phyloP scores from a whole-genome alignment of 2,888 invertebrate species.

The Drosophila nigricruria region DNA sequence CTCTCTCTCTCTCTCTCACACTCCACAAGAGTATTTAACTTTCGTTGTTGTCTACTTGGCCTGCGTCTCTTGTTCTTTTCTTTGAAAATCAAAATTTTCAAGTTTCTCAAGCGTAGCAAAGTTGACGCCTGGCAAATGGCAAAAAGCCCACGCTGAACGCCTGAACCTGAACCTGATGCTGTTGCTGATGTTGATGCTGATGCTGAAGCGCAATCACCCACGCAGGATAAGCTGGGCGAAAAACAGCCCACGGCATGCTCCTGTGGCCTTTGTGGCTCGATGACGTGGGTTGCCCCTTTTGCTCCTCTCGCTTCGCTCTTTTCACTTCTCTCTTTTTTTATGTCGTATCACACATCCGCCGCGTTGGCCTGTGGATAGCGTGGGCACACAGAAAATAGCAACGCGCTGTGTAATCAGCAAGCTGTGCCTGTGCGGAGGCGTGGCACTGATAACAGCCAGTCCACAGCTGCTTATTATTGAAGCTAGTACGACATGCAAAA shows the following conservation, averaged over 20 bases:
- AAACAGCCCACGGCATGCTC: slow-evolving; percentile 31
- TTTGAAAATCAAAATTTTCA: slow-evolving; percentile 19
- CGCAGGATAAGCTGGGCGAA: slow-evolving; percentile 28
- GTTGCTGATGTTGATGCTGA: background rate
- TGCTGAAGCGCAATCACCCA: slow-evolving; percentile 31
- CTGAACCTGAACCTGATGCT: background rate
- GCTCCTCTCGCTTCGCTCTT: background rate
- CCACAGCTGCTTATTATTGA: slow-evolving; percentile 41
- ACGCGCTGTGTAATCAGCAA: slow-evolving; percentile 35
- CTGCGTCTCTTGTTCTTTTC: background rate
- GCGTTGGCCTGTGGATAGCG: slow-evolving; percentile 3
- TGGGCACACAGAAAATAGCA: slow-evolving; percentile 44
- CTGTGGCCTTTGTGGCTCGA: slow-evolving; percentile 36
- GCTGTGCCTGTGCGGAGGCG: slow-evolving; percentile 30
- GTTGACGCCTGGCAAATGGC: slow-evolving; percentile 42
- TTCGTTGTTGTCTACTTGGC: background rate
- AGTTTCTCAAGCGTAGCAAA: slow-evolving; percentile 29
- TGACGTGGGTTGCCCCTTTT: slow-evolving; percentile 41
- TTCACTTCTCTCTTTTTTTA: background rate
- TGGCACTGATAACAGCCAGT: slow-evolving; percentile 50
- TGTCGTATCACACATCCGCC: slow-evolving; percentile 8
- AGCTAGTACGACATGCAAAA: slow-evolving; percentile 70
- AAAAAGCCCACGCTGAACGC: slow-evolving; percentile 31
- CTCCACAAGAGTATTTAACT: background rate
- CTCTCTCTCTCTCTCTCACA: background rate